Conservation (phyloP, 2,797 vertebrate genomes). For the Remorina albescens region DNA sequence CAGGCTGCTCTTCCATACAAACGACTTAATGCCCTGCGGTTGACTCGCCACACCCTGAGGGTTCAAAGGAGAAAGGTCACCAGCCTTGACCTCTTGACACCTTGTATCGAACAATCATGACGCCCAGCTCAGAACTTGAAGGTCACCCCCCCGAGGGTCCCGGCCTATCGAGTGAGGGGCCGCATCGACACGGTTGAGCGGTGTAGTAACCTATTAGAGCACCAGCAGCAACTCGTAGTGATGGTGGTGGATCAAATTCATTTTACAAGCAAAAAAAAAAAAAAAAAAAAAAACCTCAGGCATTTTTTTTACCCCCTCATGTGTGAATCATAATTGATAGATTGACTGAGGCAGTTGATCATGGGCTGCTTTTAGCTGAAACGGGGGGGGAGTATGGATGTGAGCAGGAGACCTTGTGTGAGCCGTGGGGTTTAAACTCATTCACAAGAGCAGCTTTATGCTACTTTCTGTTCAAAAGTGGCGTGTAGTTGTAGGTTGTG, state of each 20-base stretch:
- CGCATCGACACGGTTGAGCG: background rate
- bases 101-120: slow-evolving; percentile 39
- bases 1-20: background rate
- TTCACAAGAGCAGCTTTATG: background rate
- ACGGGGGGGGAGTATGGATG: slow-evolving; percentile 2
- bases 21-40: background rate
- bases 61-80: slow-evolving; percentile 60
- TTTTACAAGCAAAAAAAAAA: slow-evolving; percentile 47
- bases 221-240: slow-evolving; percentile 8
- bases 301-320: slow-evolving; percentile 21
- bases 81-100: slow-evolving; percentile 56
- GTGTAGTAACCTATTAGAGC: slow-evolving; percentile 36
- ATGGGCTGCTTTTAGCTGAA: slow-evolving; percentile 25
- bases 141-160: slow-evolving; percentile 37
- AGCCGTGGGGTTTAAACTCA: background rate
- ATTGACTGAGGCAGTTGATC: slow-evolving; percentile 39
- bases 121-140: slow-evolving; percentile 30
- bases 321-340: slow-evolving; percentile 52
- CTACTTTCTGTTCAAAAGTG: background rate
- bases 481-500: background rate
- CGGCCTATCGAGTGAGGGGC: slow-evolving; percentile 37
- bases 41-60: slow-evolving; percentile 31
- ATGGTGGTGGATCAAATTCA: slow-evolving; percentile 46
- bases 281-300: too few species aligned
- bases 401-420: background rate